Evolutionary conservation across 2,113 vertebrate genomes (phyloP).

Genomic region (Suricata suricatta): DNA sequence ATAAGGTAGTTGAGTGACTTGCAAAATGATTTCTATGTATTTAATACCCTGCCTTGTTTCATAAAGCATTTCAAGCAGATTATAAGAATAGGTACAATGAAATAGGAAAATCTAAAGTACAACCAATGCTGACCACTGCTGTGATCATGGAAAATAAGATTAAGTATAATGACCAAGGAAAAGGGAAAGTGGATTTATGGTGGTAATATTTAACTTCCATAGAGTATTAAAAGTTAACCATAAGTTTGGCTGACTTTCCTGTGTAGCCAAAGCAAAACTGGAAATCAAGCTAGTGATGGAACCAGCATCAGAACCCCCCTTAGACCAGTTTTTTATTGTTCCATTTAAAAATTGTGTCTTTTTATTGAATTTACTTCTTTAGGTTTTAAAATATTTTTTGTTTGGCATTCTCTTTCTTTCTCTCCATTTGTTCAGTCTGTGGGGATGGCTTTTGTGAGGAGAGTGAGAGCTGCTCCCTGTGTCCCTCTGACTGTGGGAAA

Average conservation of each 20-base stretch:
- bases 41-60: neutral
- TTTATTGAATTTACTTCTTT: neutral
- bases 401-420: neutral
- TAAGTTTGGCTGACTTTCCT: neutral
- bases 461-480: constrained; percentile 87
- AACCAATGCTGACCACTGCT: neutral
- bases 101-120: constrained; percentile 41
- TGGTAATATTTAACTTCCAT: neutral
- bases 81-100: constrained; percentile 28
- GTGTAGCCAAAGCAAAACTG: neutral
- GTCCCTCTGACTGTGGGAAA: constrained; percentile 89
- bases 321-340: neutral
- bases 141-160: neutral
- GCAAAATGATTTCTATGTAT: constrained; percentile 40
- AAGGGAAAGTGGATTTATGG: neutral
- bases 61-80: constrained; percentile 43
- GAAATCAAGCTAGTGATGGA: neutral
- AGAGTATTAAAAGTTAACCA: neutral
- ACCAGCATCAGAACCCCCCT: neutral
- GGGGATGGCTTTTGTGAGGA: constrained; percentile 88
- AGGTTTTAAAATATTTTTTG: constrained; percentile 28
- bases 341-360: neutral
- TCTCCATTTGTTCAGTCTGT: constrained; percentile 83
- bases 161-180: neutral
- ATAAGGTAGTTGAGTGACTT: neutral